Percentiles rank a stretch among this genome's conserved stretches.
Evolutionary conservation across 2,797 vertebrate genomes (phyloP).

Genomic region (Acropternis orthonyx): DNA sequence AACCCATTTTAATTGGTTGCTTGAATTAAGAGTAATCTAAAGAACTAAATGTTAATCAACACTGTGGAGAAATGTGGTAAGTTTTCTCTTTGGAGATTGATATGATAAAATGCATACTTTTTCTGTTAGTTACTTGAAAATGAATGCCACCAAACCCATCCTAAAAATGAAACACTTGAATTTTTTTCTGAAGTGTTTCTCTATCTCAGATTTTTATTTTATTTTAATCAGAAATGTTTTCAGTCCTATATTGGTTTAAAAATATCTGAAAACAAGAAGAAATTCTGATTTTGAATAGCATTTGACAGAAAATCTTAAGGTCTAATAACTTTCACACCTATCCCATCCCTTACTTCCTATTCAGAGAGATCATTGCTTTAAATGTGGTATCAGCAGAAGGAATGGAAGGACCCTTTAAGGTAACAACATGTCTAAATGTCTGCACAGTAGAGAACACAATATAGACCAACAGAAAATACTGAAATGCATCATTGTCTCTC

Average conservation of each 20-base stretch:
- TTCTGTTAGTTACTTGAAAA: neutral
- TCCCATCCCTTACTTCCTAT: neutral
- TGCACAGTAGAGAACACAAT: neutral
- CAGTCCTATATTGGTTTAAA: neutral
- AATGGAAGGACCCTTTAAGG: neutral
- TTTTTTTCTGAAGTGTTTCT: neutral
- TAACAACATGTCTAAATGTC: neutral
- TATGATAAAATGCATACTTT: neutral
- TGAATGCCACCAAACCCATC: fast-evolving
- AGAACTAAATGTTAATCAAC: neutral
- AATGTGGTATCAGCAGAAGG: neutral
- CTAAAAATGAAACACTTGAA: neutral
- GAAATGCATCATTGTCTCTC: neutral
- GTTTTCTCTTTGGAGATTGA: neutral
- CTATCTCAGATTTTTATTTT: neutral
- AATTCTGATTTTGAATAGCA: neutral
- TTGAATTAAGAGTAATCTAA: neutral
- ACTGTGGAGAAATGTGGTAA: neutral
- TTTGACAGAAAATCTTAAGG: neutral
- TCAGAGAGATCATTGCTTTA: neutral
- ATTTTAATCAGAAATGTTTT: neutral
- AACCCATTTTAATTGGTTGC: neutral
- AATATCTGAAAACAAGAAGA: neutral
- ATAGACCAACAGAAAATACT: neutral
- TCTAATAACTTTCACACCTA: neutral